Percentiles rank a stretch among this genome's conserved stretches.
phyloP scores from a whole-genome alignment of 2,888 invertebrate genomes.

The Athalia rosae region DNA sequence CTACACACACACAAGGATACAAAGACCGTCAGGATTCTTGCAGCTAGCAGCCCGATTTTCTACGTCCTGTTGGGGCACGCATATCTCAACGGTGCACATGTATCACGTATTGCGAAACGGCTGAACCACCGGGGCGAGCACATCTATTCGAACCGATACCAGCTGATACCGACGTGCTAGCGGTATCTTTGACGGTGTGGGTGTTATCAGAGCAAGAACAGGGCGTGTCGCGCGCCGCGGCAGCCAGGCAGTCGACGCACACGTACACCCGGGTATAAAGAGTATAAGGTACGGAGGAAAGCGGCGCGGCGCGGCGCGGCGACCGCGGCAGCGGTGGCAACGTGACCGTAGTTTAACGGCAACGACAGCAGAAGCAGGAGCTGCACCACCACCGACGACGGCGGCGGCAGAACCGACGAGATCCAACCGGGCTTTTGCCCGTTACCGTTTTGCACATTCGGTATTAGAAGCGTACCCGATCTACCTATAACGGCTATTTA shows the following conservation, averaged over 20 bases:
- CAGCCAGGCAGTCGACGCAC: conserved; percentile 52
- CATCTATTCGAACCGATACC: conserved; percentile 66
- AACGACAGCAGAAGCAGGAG: too few relatives aligned
- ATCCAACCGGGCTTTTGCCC: conserved; percentile 44
- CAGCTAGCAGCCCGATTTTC: conserved; percentile 48
- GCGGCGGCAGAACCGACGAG: conserved; percentile 44
- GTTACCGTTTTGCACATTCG: conserved; percentile 21
- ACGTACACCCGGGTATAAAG: too few relatives aligned
- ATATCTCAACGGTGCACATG: conserved; percentile 35
- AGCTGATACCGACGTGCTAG: conserved; percentile 41
- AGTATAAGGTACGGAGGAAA: conserved; percentile 48
- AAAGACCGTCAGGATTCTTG: conserved; percentile 28
- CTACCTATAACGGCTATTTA: neutral
- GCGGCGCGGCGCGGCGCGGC: too few relatives aligned
- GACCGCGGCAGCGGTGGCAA: conserved; percentile 54
- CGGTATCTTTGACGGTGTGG: conserved; percentile 70
- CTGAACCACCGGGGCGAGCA: conserved; percentile 62
- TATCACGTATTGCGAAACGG: conserved; percentile 54
- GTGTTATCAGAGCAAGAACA: conserved; percentile 72
- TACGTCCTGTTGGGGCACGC: conserved; percentile 48
- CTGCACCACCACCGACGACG: too few relatives aligned
- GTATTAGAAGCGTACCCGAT: neutral
- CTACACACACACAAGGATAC: conserved; percentile 25
- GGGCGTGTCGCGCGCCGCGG: conserved; percentile 73
- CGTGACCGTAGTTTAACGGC: conserved; percentile 57